These are phyloP conservation scores for Callyntrura sp. DNA, from an alignment of 2,888 invertebrate species.

Conservation along the genomic window DNA sequence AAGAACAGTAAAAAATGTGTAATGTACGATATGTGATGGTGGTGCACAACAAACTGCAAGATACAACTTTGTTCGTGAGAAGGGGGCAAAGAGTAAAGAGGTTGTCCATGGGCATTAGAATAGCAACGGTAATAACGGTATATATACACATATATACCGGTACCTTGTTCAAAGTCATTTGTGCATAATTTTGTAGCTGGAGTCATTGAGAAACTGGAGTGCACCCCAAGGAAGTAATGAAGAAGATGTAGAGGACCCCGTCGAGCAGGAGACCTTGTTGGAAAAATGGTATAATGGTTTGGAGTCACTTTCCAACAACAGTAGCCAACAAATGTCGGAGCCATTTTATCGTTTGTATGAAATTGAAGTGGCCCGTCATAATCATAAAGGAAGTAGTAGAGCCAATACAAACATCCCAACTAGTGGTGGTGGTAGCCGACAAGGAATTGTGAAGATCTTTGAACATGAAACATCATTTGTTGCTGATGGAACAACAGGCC, in stretches of 20 bases:
- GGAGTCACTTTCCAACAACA: conserved; percentile 63
- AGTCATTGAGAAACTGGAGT: conserved; percentile 52
- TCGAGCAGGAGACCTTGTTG: conserved; percentile 58
- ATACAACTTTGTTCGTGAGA: too few relatives aligned
- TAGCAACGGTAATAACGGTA: too few relatives aligned
- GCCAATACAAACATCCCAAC: neutral
- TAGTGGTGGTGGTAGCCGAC: neutral
- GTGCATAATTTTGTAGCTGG: conserved; percentile 56
- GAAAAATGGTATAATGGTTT: conserved; percentile 77
- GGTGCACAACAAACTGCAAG: too few relatives aligned
- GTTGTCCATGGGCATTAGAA: too few relatives aligned
- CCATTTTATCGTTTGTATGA: conserved; percentile 79
- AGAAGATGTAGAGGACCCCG: conserved; percentile 55
- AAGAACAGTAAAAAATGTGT: too few relatives aligned
- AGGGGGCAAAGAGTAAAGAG: too few relatives aligned
- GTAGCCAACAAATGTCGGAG: conserved; percentile 59
- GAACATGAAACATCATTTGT: conserved; percentile 80
- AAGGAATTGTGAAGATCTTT: conserved; percentile 74
- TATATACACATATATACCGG: too few relatives aligned
- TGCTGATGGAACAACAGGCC: conserved; percentile 80
- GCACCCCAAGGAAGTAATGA: conserved; percentile 64
- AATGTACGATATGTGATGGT: too few relatives aligned
- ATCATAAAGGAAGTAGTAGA: conserved; percentile 42
- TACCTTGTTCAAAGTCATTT: conserved; percentile 48
- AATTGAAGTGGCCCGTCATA: conserved; percentile 63